Evolutionary conservation across 1,140 invertebrate species (phyloP).

Genomic region (Drosophila ficusphila): DNA sequence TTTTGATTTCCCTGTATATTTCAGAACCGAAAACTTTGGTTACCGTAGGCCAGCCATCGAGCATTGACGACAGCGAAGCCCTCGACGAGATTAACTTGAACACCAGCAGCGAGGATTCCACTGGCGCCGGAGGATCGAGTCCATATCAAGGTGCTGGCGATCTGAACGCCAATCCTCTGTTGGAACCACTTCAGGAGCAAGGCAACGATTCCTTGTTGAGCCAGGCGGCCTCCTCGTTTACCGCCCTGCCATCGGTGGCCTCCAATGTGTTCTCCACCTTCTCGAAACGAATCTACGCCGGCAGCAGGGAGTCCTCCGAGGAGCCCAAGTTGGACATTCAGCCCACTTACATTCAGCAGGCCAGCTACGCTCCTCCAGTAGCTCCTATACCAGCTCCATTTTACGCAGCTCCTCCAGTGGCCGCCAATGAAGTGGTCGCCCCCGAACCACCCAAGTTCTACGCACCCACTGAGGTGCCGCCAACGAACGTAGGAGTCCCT

Average conservation of each 20-base stretch:
- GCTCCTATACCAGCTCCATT: conserved; percentile 47
- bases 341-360: conserved; percentile 70
- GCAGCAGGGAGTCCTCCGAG: conserved; percentile 42
- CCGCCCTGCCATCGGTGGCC: conserved; percentile 86
- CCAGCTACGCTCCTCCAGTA: conserved; percentile 21
- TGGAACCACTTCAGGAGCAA: conserved; percentile 56
- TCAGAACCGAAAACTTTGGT: conserved; percentile 77
- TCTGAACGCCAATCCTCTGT: conserved; percentile 68
- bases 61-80: conserved; percentile 73
- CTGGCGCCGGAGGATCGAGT: conserved; percentile 19
- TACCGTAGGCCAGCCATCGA: conserved; percentile 73
- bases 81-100: conserved; percentile 84
- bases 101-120: conserved; percentile 61
- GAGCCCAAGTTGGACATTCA: conserved; percentile 73
- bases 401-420: conserved; percentile 54
- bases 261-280: conserved; percentile 87
- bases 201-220: conserved; percentile 82
- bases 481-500: conserved; percentile 11
- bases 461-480: conserved; percentile 71
- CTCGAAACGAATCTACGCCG: conserved; percentile 85
- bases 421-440: conserved; percentile 18
- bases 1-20: conserved; percentile 18
- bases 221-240: conserved; percentile 86
- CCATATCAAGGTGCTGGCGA: conserved; percentile 36
- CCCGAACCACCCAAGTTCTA: conserved; percentile 80